phyloP scores from a whole-genome alignment of 2,113 vertebrate species.

The Rhipidura dahli region DNA sequence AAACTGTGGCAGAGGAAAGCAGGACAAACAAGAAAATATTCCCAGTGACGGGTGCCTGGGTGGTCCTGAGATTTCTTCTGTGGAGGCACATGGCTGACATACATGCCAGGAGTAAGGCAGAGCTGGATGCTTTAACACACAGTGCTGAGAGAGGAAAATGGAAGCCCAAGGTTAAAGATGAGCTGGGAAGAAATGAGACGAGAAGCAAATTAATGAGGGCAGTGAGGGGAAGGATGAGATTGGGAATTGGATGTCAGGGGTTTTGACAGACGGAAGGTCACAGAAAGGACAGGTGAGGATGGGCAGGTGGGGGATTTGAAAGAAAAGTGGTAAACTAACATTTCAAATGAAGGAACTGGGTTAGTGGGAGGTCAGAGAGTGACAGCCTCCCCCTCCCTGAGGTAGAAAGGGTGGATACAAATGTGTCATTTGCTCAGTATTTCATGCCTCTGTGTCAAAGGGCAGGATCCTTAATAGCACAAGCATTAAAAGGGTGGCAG shows the following conservation, averaged over 20 bases:
- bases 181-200: neutral
- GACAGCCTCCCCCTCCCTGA: neutral
- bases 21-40: neutral
- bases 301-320: neutral
- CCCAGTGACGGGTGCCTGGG: neutral
- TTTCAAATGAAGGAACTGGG: neutral
- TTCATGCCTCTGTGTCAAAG: slow-evolving; percentile 2
- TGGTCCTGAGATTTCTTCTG: neutral
- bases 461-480: neutral
- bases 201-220: neutral
- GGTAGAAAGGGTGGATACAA: neutral
- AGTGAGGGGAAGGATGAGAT: neutral
- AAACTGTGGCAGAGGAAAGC: neutral
- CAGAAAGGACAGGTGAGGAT: neutral
- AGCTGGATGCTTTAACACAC: neutral
- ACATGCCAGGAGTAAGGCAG: neutral
- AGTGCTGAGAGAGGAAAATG: neutral
- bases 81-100: neutral
- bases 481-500: neutral
- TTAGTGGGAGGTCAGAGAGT: neutral
- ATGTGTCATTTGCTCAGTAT: neutral
- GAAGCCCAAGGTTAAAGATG: neutral
- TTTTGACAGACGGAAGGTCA: neutral
- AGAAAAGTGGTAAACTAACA: neutral
- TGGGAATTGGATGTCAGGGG: neutral